These are phyloP conservation scores for Numenius arquata DNA, from an alignment of 2,113 vertebrate species.

Conservation along the genomic window DNA sequence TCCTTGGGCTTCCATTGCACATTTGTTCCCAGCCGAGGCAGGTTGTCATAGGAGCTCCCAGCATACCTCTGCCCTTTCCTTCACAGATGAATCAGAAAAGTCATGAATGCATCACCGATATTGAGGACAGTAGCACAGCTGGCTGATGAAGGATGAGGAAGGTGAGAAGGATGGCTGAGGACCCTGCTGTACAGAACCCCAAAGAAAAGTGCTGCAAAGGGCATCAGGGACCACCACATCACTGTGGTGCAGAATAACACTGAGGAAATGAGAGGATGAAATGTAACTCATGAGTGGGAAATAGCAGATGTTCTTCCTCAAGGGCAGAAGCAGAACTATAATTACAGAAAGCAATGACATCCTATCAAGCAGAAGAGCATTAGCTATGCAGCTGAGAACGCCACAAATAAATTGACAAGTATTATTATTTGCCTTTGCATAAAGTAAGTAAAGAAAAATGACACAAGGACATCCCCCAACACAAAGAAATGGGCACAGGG, in stretches of 20 bases:
- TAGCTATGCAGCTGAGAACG: slow-evolving; percentile 16
- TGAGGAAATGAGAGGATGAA: neutral
- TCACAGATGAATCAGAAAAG: neutral
- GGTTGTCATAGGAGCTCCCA: neutral
- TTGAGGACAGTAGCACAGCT: neutral
- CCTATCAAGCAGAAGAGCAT: slow-evolving; percentile 52
- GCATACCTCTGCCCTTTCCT: neutral
- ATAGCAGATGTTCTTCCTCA: slow-evolving; percentile 66
- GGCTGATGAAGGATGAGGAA: neutral
- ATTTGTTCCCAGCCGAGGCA: neutral
- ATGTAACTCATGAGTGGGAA: slow-evolving; percentile 38
- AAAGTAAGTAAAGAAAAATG: neutral
- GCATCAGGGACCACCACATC: neutral
- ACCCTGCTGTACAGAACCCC: neutral
- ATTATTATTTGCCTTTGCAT: slow-evolving; percentile 26
- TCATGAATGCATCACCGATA: neutral
- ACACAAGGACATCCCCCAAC: neutral
- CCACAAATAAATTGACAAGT: slow-evolving; percentile 46
- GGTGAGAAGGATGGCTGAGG: neutral
- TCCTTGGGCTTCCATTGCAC: neutral
- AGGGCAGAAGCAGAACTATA: slow-evolving; percentile 42
- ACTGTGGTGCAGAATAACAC: neutral
- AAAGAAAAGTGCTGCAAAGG: neutral
- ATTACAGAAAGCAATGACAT: slow-evolving; percentile 38
- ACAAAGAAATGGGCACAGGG: neutral